Percentiles rank a stretch among this genome's conserved stretches.
These are phyloP conservation scores for Oreotrochilus melanogaster DNA, from an alignment of 2,113 vertebrate species.

Conservation along the genomic window DNA sequence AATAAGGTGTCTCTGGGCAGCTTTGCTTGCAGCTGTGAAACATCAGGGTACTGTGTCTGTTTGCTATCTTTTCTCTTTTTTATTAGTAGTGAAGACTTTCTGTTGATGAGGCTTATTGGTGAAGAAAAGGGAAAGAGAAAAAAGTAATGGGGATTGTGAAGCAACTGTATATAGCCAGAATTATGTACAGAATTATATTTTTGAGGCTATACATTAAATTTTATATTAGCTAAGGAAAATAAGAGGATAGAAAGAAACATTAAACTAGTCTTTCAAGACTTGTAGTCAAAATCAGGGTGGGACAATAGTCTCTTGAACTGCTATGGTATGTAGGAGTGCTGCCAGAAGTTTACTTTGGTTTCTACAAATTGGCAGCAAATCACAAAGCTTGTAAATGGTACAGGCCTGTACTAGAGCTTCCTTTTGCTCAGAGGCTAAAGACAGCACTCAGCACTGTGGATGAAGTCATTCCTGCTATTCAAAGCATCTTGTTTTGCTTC, in stretches of 20 bases:
- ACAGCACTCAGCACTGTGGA: conserved; percentile 57
- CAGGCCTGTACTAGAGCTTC: conserved; percentile 10
- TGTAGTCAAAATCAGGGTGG: conserved; percentile 43
- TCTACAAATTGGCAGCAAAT: conserved; percentile 51
- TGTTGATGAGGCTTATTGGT: not conserved
- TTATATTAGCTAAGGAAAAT: not conserved
- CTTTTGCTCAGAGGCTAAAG: conserved; percentile 43
- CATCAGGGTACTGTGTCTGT: not conserved
- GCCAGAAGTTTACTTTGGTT: conserved; percentile 55
- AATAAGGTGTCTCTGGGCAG: conserved; percentile 16
- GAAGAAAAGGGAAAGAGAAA: not conserved
- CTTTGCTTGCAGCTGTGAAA: not conserved
- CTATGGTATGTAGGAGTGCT: conserved; percentile 26
- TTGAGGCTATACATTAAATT: not conserved
- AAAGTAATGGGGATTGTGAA: not conserved
- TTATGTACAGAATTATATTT: not conserved
- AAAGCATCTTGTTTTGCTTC: conserved; percentile 46
- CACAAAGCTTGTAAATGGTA: not conserved
- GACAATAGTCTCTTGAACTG: conserved; percentile 54
- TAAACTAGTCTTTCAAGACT: not conserved
- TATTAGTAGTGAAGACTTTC: conserved; percentile 11
- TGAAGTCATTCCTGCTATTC: conserved; percentile 66
- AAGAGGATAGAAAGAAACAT: not conserved
- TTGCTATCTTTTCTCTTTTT: conserved; percentile 12
- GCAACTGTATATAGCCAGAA: not conserved